Evolutionary conservation across 92 coral and sea anemone genomes (phyloP).

Genomic region (Montipora capitata): DNA sequence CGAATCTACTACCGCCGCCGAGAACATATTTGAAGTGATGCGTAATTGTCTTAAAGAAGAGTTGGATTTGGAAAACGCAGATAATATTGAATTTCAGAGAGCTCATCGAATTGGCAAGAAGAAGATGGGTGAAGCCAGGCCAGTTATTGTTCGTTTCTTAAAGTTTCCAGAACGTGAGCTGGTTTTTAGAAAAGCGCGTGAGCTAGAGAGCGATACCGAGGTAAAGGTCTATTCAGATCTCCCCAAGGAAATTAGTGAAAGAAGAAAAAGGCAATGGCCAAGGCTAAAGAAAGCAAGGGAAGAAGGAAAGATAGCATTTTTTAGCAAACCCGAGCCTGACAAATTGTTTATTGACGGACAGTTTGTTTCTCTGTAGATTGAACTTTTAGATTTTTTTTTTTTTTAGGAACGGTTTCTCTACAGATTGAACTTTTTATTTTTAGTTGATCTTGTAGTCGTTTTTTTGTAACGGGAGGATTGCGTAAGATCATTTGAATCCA

Average conservation of each 20-base stretch:
- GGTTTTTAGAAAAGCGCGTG: constrained; percentile 17
- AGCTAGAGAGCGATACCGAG: constrained; percentile 1
- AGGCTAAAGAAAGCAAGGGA: constrained; percentile 27
- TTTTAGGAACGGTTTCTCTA: neutral
- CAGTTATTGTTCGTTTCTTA: constrained; percentile 12
- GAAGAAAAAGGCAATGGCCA: constrained; percentile 36
- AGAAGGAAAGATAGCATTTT: constrained; percentile 16
- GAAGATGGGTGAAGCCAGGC: constrained; percentile 24
- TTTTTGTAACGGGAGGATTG: neutral
- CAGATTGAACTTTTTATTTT: neutral
- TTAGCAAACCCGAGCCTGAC: constrained; percentile 13
- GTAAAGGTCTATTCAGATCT: constrained; percentile 11
- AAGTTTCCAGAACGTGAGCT: constrained; percentile 17
- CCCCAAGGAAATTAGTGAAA: constrained; percentile 35
- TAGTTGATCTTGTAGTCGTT: neutral
- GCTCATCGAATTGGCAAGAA: constrained; percentile 22
- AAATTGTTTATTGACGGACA: constrained; percentile 9
- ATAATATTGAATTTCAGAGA: constrained; percentile 23
- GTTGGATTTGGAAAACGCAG: constrained; percentile 10
- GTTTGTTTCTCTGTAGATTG: neutral
- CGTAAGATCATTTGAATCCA: neutral
- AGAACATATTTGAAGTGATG: constrained; percentile 8
- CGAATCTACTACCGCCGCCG: constrained; percentile 3
- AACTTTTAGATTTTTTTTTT: neutral
- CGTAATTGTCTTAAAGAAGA: constrained; percentile 4